Percentiles rank a stretch among this genome's conserved stretches.
Evolutionary conservation across 2,113 vertebrate species (phyloP).

Genomic region (Salminus brasiliensis): DNA sequence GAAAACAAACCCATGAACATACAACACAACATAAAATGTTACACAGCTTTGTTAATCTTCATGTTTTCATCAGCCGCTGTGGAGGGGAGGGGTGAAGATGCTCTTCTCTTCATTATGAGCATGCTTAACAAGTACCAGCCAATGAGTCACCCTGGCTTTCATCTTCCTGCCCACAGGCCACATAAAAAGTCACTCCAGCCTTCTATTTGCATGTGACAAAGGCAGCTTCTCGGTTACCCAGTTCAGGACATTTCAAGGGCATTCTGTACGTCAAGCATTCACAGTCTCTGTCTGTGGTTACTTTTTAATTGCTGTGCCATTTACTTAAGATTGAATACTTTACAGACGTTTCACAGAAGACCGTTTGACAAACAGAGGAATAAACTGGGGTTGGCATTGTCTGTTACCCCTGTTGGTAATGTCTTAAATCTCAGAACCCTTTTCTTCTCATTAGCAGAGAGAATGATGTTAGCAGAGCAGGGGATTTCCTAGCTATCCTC

Average conservation of each 20-base stretch:
- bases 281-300: neutral
- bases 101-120: constrained; percentile 10
- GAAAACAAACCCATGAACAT: neutral
- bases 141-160: constrained; percentile 38
- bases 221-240: neutral
- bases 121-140: constrained; percentile 27
- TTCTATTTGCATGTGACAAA: constrained; percentile 38
- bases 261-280: neutral
- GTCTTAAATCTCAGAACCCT: neutral
- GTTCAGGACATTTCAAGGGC: neutral
- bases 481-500: constrained; percentile 44
- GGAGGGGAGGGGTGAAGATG: constrained; percentile 2
- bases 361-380: neutral
- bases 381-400: neutral
- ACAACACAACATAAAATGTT: neutral
- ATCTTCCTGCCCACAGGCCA: constrained; percentile 28
- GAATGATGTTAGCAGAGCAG: constrained; percentile 5
- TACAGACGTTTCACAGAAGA: neutral
- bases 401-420: neutral
- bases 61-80: constrained; percentile 20
- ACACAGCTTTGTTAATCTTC: constrained; percentile 17
- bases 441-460: constrained; percentile 24
- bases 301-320: neutral
- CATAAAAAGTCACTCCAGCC: constrained; percentile 31
- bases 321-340: neutral